Evolutionary conservation across 2,113 vertebrate species (phyloP).

Genomic region (Daboia siamensis): DNA sequence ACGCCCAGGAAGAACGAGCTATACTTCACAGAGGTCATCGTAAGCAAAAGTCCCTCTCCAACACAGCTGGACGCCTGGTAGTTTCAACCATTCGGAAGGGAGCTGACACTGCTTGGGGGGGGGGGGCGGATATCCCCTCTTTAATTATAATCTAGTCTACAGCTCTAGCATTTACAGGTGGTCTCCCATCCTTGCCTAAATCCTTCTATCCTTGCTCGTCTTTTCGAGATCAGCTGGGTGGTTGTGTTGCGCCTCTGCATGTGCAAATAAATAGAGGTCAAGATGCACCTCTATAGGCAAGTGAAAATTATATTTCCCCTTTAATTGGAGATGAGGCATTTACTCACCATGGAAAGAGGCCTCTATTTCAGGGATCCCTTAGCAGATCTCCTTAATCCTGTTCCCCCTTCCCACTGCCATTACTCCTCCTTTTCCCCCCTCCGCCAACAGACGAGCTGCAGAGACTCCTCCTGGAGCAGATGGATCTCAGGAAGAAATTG

Average conservation of each 20-base stretch:
- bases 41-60: background rate
- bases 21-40: background rate
- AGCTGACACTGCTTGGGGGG: background rate
- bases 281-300: background rate
- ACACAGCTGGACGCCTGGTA: background rate
- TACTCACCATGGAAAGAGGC: background rate
- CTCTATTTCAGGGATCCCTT: background rate
- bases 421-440: constrained; percentile 35
- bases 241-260: background rate
- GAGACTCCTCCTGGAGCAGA: constrained; percentile 92
- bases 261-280: background rate
- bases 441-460: constrained; percentile 88
- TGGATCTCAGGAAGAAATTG: constrained; percentile 95
- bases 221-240: background rate
- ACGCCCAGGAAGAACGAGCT: background rate
- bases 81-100: background rate
- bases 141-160: background rate
- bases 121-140: background rate
- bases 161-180: background rate
- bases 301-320: background rate
- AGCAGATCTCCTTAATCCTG: background rate
- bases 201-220: background rate
- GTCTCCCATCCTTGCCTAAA: background rate
- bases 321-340: background rate
- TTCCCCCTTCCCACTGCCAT: background rate